Percentiles rank a stretch among this genome's conserved stretches.
phyloP scores from a whole-genome alignment of 2,888 invertebrate species.

The Tromatobia lineatoria region DNA sequence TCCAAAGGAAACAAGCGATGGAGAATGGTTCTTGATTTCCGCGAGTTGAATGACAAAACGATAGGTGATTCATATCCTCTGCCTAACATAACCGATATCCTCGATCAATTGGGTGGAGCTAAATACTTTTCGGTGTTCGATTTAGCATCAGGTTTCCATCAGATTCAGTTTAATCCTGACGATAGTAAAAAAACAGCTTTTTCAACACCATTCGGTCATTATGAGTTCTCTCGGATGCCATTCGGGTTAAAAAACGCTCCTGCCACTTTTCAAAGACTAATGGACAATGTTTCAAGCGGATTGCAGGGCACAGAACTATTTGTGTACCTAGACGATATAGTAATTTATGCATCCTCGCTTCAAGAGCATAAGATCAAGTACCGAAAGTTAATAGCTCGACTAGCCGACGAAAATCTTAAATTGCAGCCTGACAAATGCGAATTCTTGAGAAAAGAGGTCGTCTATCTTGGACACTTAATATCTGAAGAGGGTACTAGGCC shows the following conservation, averaged over 20 bases:
- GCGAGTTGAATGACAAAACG: slow-evolving; percentile 58
- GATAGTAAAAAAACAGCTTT: slow-evolving; percentile 35
- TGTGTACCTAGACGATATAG: too few relatives aligned
- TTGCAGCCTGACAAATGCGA: too few relatives aligned
- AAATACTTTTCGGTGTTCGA: background rate
- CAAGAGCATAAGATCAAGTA: background rate
- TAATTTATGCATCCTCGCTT: slow-evolving; percentile 7
- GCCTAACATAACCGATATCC: too few relatives aligned
- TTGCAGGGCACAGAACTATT: slow-evolving; percentile 19
- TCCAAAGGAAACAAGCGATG: slow-evolving; percentile 42
- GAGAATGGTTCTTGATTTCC: slow-evolving; percentile 61
- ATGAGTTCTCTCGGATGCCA: slow-evolving; percentile 5
- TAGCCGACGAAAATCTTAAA: background rate
- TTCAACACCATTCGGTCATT: background rate
- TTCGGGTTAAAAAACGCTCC: slow-evolving; percentile 25
- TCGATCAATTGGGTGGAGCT: too few relatives aligned
- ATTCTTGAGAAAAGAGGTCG: too few relatives aligned
- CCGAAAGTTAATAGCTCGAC: background rate
- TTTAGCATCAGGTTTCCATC: too few relatives aligned
- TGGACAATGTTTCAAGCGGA: slow-evolving; percentile 16
- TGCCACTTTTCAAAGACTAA: slow-evolving; percentile 19
- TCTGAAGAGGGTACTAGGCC: background rate
- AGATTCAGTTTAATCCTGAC: slow-evolving; percentile 9
- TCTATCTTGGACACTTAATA: too few relatives aligned
- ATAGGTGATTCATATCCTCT: slow-evolving; percentile 56